These are phyloP conservation scores for Orthosia gracilis DNA, from an alignment of 2,888 invertebrate genomes.

Conservation along the genomic window DNA sequence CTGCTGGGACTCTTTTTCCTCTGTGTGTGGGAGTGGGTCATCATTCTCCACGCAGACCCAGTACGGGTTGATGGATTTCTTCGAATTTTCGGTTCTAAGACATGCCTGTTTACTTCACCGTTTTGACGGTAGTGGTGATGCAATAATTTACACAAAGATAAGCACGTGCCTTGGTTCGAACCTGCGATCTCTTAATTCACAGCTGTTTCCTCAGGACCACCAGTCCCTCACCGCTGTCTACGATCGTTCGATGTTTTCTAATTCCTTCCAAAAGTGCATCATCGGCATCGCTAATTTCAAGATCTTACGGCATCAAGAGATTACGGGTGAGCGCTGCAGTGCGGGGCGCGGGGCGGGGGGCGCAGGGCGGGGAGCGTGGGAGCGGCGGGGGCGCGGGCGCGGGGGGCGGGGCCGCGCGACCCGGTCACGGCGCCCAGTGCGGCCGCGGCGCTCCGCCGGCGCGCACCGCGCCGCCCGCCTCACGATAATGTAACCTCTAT, in stretches of 20 bases:
- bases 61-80: neutral
- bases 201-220: neutral
- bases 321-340: conserved; percentile 84
- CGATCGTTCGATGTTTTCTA: conserved; percentile 38
- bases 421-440: conserved; percentile 88
- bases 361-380: conserved; percentile 52
- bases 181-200: neutral
- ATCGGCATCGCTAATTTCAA: conserved; percentile 84
- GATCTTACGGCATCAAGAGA: conserved; percentile 89
- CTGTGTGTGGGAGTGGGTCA: neutral
- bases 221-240: neutral
- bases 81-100: neutral
- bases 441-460: conserved; percentile 89
- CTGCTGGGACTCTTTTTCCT: neutral
- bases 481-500: conserved; percentile 66
- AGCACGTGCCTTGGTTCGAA: neutral
- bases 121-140: neutral
- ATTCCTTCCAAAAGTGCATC: conserved; percentile 82
- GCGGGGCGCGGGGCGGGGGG: conserved; percentile 77
- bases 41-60: neutral
- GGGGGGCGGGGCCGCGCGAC: conserved; percentile 79
- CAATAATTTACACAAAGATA: neutral
- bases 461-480: conserved; percentile 82
- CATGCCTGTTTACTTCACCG: neutral
- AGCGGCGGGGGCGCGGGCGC: conserved; percentile 56